A percentile compares a stretch with the other conserved stretches of the same genome.
These are phyloP conservation scores for Garrulus glandarius DNA, from an alignment of 2,797 vertebrate species.

Conservation along the genomic window DNA sequence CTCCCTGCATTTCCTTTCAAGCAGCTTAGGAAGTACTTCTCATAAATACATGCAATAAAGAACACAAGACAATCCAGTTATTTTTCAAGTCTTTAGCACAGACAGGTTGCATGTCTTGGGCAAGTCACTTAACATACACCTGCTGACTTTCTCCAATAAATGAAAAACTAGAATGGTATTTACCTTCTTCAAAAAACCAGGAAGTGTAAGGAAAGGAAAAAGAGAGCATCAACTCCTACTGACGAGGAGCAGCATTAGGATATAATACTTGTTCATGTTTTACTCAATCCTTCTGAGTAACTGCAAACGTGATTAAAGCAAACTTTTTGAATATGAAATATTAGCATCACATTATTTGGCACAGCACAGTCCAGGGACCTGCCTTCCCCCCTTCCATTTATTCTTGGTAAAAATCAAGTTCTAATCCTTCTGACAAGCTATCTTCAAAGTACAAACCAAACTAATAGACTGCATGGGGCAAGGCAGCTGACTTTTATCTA, in stretches of 20 bases:
- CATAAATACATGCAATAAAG: not conserved
- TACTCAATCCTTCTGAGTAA: not conserved
- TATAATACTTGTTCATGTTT: not conserved
- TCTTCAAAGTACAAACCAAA: not conserved
- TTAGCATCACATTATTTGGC: not conserved
- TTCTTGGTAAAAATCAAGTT: not conserved
- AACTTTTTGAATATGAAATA: not conserved
- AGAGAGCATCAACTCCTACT: not conserved
- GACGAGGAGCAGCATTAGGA: not conserved
- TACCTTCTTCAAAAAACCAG: not conserved
- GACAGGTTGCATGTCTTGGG: not conserved
- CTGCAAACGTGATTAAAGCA: not conserved
- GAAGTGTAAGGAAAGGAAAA: not conserved
- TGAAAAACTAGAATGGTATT: not conserved
- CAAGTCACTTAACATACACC: not conserved
- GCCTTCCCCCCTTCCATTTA: fast-evolving
- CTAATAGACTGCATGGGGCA: fast-evolving
- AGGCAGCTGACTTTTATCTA: not conserved
- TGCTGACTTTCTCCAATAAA: not conserved
- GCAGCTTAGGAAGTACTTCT: not conserved
- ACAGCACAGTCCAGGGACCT: not conserved
- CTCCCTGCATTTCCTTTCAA: not conserved
- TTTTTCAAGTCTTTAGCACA: not conserved
- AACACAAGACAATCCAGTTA: not conserved
- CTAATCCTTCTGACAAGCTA: not conserved